Evolutionary conservation across 2,888 invertebrate genomes (phyloP).

Genomic region (Micropterix aruncella): DNA sequence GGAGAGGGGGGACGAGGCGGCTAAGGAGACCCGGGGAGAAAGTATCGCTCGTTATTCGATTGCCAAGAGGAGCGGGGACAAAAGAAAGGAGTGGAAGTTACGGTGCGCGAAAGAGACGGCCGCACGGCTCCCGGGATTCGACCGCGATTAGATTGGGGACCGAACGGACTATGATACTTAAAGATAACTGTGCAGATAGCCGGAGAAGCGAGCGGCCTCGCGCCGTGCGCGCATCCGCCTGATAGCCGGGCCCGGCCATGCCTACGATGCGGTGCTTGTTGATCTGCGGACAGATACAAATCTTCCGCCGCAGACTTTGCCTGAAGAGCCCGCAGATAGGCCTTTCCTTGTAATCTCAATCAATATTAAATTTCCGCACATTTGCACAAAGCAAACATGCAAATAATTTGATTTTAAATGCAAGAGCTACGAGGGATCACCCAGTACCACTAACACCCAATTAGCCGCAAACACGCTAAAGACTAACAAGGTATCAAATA

Average conservation of each 20-base stretch:
- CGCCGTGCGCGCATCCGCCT: too few relatives aligned
- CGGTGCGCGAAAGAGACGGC: constrained; percentile 16
- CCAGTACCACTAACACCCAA: too few relatives aligned
- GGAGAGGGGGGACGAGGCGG: constrained; percentile 13
- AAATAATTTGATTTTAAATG: too few relatives aligned
- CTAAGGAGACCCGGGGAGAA: constrained; percentile 4
- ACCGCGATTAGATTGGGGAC: constrained; percentile 32
- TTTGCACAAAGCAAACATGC: too few relatives aligned
- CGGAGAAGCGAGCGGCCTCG: too few relatives aligned
- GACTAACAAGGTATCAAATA: too few relatives aligned
- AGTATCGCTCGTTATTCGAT: constrained; percentile 14
- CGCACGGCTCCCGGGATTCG: constrained; percentile 26
- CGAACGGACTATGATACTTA: constrained; percentile 15
- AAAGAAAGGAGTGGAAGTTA: not conserved
- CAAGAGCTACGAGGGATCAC: too few relatives aligned
- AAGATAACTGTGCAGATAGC: not conserved
- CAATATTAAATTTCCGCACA: too few relatives aligned
- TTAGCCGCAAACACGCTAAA: too few relatives aligned
- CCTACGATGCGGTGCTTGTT: not conserved
- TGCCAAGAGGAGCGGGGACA: constrained; percentile 4
- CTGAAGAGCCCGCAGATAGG: too few relatives aligned
- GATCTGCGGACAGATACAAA: not conserved
- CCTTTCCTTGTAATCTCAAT: too few relatives aligned
- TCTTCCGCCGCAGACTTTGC: not conserved
- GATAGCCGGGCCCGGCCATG: too few relatives aligned